Percentiles rank a stretch among this genome's conserved stretches.
Evolutionary conservation across 2,113 vertebrate genomes (phyloP).

Genomic region (Pristiophorus japonicus): DNA sequence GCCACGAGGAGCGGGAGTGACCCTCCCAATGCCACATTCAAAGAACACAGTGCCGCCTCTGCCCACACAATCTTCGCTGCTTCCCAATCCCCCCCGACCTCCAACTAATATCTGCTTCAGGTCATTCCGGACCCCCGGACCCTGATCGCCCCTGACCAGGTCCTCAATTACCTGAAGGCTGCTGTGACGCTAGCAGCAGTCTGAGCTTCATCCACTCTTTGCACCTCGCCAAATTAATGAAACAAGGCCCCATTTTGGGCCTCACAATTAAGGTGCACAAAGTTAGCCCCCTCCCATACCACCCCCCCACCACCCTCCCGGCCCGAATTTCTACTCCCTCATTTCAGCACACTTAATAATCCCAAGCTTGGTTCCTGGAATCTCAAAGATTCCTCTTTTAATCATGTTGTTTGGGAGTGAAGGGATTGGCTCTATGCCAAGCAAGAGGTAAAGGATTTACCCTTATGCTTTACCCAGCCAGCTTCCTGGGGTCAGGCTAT

Average conservation of each 20-base stretch:
- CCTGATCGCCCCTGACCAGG: neutral
- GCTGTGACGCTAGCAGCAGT: neutral
- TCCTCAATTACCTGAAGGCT: neutral
- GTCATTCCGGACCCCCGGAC: neutral
- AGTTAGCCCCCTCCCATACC: neutral
- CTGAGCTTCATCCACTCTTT: neutral
- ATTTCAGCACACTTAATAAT: neutral
- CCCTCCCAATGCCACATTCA: neutral
- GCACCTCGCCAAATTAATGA: neutral
- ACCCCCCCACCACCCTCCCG: too few relatives aligned
- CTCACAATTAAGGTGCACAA: neutral
- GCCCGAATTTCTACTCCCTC: neutral
- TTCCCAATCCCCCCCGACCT: neutral
- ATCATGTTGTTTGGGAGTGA: neutral
- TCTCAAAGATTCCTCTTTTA: neutral
- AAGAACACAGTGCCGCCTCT: neutral
- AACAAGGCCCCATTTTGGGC: neutral
- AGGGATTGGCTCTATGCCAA: neutral
- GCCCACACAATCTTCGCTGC: neutral
- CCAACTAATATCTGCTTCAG: neutral
- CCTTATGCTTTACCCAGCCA: neutral
- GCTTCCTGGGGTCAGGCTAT: neutral
- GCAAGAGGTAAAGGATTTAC: neutral
- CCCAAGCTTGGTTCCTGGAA: neutral
- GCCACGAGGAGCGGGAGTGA: neutral